Conservation (phyloP, 2,113 vertebrate genomes). For the Turnix velox region DNA sequence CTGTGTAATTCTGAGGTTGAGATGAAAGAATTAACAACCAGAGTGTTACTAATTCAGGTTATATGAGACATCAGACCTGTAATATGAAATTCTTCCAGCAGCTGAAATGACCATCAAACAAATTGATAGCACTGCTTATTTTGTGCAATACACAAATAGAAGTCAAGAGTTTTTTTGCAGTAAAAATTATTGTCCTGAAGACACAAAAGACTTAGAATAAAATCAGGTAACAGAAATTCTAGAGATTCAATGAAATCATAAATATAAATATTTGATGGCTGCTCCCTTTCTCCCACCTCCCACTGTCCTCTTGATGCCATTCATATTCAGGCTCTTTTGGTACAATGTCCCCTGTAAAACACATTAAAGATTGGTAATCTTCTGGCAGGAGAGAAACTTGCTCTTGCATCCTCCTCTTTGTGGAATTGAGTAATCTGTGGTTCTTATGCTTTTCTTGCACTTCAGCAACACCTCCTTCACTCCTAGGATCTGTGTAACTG, state of each 20-base stretch:
- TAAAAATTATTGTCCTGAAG: background rate
- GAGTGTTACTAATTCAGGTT: background rate
- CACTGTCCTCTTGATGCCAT: background rate
- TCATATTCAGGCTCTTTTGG: background rate
- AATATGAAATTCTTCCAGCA: background rate
- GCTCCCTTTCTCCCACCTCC: background rate
- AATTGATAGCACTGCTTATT: background rate
- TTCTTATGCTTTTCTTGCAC: background rate
- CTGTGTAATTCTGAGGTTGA: background rate
- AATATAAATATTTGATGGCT: background rate
- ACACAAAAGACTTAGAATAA: background rate
- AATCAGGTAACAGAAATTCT: background rate
- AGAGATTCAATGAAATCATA: background rate
- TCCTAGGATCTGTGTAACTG: background rate
- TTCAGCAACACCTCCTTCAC: background rate
- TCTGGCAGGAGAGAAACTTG: background rate
- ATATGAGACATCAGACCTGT: background rate
- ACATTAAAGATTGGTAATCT: background rate
- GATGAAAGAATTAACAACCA: conserved; percentile 27
- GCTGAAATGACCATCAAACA: conserved; percentile 27
- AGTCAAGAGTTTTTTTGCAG: background rate
- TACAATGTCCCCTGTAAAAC: background rate
- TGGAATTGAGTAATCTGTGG: background rate
- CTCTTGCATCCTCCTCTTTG: background rate
- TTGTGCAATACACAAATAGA: background rate